Evolutionary conservation across 53 echinoderm and acorn worm genomes (phyloP), one percentile per base, ranked within the genome.

Genomic region (Stichopus horrens): DNA sequence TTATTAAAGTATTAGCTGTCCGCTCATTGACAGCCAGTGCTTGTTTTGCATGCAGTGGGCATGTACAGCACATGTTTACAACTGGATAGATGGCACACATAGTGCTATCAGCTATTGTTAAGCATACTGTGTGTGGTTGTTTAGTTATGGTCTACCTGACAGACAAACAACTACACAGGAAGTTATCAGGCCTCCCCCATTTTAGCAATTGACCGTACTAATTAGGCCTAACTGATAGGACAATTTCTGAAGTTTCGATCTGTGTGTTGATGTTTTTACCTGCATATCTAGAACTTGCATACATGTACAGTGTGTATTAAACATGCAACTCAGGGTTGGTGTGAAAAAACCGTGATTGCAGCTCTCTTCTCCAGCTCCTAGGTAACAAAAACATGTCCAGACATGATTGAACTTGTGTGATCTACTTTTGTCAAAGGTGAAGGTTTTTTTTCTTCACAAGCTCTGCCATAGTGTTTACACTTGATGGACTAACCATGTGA

Each of bases 361-460:
- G n/a, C 63, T 13, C 63, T 63, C 16, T 63, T 63, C 63, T 13
- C 37, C 37, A n/a, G 75, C 6, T 52, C 23, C 23, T 75, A 19
- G 37, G 79, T 53, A 63, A 55, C 52, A 55, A 58, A 58, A 83
- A 83, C 83, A 83, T 83, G 83, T 83, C 83, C 83, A 63, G 83
- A 83, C 83, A 20, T 63, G 83, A 58, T 20, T 21, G 9, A 13
- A 23, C 58, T 51, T 18, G 54, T 19, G 52, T 83, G 83, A 83
- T 58, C 83, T 56, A 83, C 83, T 59, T 83, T 79, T 14, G 16
- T 19, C 51, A 83, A 37, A 83, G 83, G 83, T 83, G 83, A 83
- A 83, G 83, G 83, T 23, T 37, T 57, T 63, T 63, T 79, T 55
- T 53, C 79, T 18, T 53, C 37, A 75, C 23, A 75, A 13, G 23